Evolutionary conservation across 2,888 invertebrate genomes (phyloP).

Genomic region (Chouioia cunea): DNA sequence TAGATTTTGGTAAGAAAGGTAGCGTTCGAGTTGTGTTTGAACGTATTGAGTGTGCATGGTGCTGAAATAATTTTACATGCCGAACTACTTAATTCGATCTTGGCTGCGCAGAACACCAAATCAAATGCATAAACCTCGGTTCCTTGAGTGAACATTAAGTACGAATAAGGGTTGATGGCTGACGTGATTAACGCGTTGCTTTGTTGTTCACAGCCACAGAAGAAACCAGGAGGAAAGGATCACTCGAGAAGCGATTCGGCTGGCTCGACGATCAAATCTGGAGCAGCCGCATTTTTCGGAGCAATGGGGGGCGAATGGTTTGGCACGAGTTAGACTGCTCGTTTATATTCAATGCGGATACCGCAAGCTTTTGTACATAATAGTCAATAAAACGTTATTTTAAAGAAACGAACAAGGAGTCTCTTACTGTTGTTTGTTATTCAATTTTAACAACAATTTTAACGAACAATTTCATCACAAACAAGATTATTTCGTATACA

Average conservation of each 20-base stretch:
- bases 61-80: not conserved
- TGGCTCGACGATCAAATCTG: conserved; percentile 74
- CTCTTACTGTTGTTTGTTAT: too few relatives aligned
- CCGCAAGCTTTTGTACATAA: conserved; percentile 40
- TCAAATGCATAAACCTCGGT: too few relatives aligned
- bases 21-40: conserved; percentile 18
- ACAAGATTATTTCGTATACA: too few relatives aligned
- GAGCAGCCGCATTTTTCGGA: conserved; percentile 85
- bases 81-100: too few relatives aligned
- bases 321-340: conserved; percentile 66
- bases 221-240: conserved; percentile 68
- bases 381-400: conserved; percentile 43
- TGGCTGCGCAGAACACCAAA: too few relatives aligned
- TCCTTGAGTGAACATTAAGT: too few relatives aligned
- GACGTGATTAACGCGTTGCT: not conserved
- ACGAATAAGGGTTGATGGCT: not conserved
- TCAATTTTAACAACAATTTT: too few relatives aligned
- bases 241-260: conserved; percentile 69
- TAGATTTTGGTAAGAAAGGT: conserved; percentile 43
- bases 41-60: conserved; percentile 24
- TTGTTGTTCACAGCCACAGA: conserved; percentile 66
- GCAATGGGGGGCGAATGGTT: conserved; percentile 89
- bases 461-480: too few relatives aligned
- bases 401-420: conserved; percentile 17
- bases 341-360: conserved; percentile 40